phyloP scores from a whole-genome alignment of 1,140 invertebrate species.

The Drosophila ercepeae region DNA sequence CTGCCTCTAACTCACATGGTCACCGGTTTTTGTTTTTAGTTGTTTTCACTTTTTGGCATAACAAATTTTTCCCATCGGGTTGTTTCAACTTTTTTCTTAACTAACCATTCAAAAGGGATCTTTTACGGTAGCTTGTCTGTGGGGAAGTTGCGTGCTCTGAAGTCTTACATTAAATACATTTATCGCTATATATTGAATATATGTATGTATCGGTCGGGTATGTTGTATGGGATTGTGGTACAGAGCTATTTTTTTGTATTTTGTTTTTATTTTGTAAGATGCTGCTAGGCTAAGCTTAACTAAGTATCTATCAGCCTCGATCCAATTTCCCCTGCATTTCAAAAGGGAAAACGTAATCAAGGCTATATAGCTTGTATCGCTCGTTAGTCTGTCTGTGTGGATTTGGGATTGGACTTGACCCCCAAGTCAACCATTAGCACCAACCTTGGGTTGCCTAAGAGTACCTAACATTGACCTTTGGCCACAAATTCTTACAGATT shows the following conservation, averaged over 20 bases:
- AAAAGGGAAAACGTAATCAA: background rate
- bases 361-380: conserved; percentile 18
- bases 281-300: conserved; percentile 51
- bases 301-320: conserved; percentile 20
- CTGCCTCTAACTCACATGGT: conserved; percentile 11
- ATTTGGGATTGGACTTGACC: conserved; percentile 19
- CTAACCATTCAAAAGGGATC: conserved; percentile 36
- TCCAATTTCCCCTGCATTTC: background rate
- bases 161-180: conserved; percentile 66
- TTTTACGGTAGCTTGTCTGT: conserved; percentile 21
- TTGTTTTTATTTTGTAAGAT: conserved; percentile 37
- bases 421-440: conserved; percentile 53
- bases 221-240: conserved; percentile 47
- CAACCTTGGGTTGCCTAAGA: conserved; percentile 63
- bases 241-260: conserved; percentile 39
- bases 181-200: conserved; percentile 57
- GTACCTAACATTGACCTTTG: conserved; percentile 57
- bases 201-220: conserved; percentile 36
- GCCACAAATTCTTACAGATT: conserved; percentile 56
- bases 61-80: conserved; percentile 49
- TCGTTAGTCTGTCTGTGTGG: conserved; percentile 13
- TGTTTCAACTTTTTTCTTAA: conserved; percentile 44
- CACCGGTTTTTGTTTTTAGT: background rate
- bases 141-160: conserved; percentile 31
- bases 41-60: conserved; percentile 57